Percentiles rank a stretch among this genome's conserved stretches.
Conservation (phyloP, 2,888 invertebrate species). For the Biston stratarius region DNA sequence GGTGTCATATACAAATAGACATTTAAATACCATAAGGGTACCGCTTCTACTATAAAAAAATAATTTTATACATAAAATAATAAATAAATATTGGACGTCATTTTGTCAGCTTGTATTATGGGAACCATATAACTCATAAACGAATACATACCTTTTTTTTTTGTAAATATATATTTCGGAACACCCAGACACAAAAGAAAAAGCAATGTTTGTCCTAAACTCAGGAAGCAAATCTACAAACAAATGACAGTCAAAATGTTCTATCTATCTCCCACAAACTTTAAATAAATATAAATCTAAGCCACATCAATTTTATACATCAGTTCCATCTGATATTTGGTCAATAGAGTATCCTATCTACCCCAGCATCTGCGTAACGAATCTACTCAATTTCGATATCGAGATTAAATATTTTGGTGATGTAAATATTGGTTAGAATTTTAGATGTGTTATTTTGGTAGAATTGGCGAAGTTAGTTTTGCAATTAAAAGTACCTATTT, state of each 20-base stretch:
- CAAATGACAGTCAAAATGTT: neutral
- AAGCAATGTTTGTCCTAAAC: too few species aligned
- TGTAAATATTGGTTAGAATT: conserved; percentile 6
- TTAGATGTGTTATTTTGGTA: neutral
- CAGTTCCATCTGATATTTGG: conserved; percentile 16
- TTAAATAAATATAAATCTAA: conserved; percentile 21
- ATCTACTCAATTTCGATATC: conserved; percentile 26
- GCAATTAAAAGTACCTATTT: neutral
- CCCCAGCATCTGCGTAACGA: conserved; percentile 31
- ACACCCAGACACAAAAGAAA: too few species aligned
- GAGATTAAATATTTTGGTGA: conserved; percentile 27
- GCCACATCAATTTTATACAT: conserved; percentile 6
- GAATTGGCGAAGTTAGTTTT: neutral
- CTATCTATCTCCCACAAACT: conserved; percentile 7
- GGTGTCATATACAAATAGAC: too few species aligned
- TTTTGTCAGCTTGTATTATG: too few species aligned
- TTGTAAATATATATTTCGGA: too few species aligned
- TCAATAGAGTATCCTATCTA: conserved; percentile 21
- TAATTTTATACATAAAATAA: too few species aligned
- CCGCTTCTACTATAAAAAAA: too few species aligned
- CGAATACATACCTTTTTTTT: too few species aligned
- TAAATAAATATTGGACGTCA: too few species aligned
- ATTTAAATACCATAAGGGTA: too few species aligned
- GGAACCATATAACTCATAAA: too few species aligned
- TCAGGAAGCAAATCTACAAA: too few species aligned